These are phyloP conservation scores for Hermodice carunculata DNA, from an alignment of 2,888 invertebrate genomes.

Conservation along the genomic window DNA sequence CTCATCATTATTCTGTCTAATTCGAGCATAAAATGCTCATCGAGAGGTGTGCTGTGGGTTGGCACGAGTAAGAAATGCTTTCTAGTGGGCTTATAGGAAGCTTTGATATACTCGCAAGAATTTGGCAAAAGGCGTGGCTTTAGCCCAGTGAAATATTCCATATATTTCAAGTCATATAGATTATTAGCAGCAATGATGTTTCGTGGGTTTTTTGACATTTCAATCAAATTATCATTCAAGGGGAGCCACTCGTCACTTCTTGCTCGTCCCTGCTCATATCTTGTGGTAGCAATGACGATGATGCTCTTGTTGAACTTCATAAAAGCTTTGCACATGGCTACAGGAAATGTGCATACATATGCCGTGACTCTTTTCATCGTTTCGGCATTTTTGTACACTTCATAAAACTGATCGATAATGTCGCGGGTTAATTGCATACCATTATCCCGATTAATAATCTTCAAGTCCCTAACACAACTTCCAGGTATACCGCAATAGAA, in stretches of 20 bases:
- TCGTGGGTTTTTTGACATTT: conserved; percentile 14
- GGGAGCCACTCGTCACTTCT: conserved; percentile 32
- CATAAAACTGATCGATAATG: conserved; percentile 38
- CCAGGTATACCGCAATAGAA: conserved; percentile 36
- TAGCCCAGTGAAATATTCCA: conserved; percentile 45
- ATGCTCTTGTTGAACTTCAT: conserved; percentile 41
- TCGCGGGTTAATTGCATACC: conserved; percentile 39
- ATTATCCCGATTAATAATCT: conserved; percentile 41
- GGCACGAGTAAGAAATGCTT: conserved; percentile 42
- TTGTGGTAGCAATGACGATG: conserved; percentile 40
- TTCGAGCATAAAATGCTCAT: conserved; percentile 37
- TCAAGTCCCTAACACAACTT: conserved; percentile 40
- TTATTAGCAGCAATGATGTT: conserved; percentile 46
- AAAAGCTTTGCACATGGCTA: conserved; percentile 44
- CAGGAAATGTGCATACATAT: conserved; percentile 43
- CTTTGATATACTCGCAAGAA: conserved; percentile 39
- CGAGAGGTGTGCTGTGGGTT: conserved; percentile 41
- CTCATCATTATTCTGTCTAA: conserved; percentile 37
- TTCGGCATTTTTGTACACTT: conserved; percentile 34
- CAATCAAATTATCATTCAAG: conserved; percentile 29
- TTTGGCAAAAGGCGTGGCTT: conserved; percentile 39
- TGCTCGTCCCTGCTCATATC: conserved; percentile 40
- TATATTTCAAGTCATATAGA: conserved; percentile 45
- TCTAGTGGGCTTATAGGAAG: conserved; percentile 35
- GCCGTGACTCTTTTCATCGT: conserved; percentile 36